These are phyloP conservation scores for Orchesellides sinensis DNA, from an alignment of 2,888 invertebrate genomes.

Conservation along the genomic window DNA sequence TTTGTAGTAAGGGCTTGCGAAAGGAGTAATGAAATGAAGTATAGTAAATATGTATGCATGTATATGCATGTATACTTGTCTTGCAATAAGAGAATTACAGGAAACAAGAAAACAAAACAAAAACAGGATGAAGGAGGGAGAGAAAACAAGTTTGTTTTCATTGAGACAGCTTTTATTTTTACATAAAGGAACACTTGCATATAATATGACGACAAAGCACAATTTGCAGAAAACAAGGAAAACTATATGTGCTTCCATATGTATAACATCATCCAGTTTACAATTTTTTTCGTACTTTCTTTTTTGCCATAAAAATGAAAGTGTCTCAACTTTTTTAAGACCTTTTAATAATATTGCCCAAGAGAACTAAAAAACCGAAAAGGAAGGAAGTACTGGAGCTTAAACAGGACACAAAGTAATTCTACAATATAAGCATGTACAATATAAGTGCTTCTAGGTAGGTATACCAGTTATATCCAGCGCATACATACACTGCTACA, in stretches of 20 bases:
- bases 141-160: neutral
- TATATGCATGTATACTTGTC: no score
- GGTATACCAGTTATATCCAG: no score
- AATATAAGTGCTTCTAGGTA: no score
- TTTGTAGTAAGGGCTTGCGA: no score
- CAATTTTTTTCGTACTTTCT: no score
- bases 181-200: neutral
- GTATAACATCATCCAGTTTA: neutral
- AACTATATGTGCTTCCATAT: neutral
- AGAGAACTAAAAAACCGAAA: no score
- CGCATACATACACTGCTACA: no score
- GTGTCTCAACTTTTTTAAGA: slow-evolving; percentile 30
- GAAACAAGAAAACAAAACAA: no score
- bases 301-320: slow-evolving; percentile 14
- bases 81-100: no score
- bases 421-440: no score
- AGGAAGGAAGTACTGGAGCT: neutral
- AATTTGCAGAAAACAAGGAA: neutral
- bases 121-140: neutral
- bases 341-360: slow-evolving; percentile 33
- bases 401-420: neutral
- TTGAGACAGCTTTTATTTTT: neutral
- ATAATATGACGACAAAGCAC: neutral
- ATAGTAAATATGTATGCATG: no score
- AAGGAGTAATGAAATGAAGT: no score